A percentile compares a stretch with the other conserved stretches of the same genome.
Evolutionary conservation across 2,797 vertebrate species (phyloP).

Genomic region (Lagocephalus sceleratus): DNA sequence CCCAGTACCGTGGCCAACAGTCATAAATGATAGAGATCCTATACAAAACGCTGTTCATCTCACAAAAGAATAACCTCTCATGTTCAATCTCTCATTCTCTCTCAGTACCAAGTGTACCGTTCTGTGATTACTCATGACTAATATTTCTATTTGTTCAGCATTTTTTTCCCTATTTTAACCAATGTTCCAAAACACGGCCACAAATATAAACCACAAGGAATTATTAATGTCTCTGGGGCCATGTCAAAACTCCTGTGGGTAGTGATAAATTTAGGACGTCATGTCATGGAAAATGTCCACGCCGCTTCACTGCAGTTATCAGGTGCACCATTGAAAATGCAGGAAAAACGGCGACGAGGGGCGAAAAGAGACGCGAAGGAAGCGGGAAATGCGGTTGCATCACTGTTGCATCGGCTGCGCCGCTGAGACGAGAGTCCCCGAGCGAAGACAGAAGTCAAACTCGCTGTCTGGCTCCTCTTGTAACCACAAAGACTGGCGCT

Average conservation of each 20-base stretch:
- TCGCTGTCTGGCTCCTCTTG: constrained; percentile 18
- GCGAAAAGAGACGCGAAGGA: not conserved
- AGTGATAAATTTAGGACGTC: not conserved
- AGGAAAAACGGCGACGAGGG: not conserved
- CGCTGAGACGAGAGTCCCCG: not conserved
- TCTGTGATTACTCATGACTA: not conserved
- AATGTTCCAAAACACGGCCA: not conserved
- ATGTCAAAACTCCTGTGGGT: not conserved
- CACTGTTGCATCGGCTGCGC: constrained; percentile 3
- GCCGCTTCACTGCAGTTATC: not conserved
- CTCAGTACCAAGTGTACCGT: no score
- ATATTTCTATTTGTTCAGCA: not conserved
- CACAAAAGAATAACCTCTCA: not conserved
- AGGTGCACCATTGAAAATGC: not conserved
- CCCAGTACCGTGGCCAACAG: constrained; percentile 9
- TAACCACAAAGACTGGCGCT: constrained; percentile 2
- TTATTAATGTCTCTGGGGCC: not conserved
- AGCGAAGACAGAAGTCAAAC: no score
- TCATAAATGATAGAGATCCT: constrained; percentile 35
- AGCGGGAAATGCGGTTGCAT: constrained; percentile 4
- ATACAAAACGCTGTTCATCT: not conserved
- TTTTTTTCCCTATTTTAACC: not conserved
- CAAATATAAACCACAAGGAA: not conserved
- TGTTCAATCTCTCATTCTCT: no score
- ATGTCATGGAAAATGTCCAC: not conserved